Evolutionary conservation across 2,797 vertebrate species (phyloP).

Genomic region (Loris lydekkerianus): DNA sequence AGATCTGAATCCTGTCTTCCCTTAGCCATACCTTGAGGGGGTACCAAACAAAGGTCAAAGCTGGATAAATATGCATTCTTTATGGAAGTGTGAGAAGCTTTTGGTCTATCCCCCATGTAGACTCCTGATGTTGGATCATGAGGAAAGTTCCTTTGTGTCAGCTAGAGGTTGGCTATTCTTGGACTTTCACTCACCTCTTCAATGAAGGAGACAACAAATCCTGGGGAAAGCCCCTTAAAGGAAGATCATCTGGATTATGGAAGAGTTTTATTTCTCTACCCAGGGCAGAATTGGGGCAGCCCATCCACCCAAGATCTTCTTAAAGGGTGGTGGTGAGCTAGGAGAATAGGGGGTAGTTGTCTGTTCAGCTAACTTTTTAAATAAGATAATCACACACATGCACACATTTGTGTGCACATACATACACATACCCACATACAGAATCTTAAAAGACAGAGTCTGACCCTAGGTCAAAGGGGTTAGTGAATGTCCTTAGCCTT

Average conservation of each 20-base stretch:
- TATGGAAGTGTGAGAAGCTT: neutral
- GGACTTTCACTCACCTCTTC: neutral
- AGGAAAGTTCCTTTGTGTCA: neutral
- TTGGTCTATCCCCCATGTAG: neutral
- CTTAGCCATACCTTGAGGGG: neutral
- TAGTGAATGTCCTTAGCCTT: neutral
- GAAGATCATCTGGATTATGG: neutral
- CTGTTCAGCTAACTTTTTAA: neutral
- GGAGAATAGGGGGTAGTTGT: neutral
- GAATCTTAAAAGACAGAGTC: neutral
- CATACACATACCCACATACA: neutral
- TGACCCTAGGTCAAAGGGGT: neutral
- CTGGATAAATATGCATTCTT: neutral
- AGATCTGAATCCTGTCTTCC: neutral
- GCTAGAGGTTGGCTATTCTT: neutral
- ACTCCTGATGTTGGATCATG: neutral
- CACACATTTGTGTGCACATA: neutral
- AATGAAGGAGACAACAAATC: neutral
- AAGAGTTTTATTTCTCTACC: neutral
- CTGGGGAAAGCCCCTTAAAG: neutral
- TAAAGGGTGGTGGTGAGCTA: neutral
- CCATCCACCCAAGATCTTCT: neutral
- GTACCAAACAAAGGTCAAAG: neutral
- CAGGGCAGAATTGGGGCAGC: neutral
- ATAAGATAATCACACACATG: neutral